phyloP scores from a whole-genome alignment of 2,797 vertebrate species.

The Merluccius polli region DNA sequence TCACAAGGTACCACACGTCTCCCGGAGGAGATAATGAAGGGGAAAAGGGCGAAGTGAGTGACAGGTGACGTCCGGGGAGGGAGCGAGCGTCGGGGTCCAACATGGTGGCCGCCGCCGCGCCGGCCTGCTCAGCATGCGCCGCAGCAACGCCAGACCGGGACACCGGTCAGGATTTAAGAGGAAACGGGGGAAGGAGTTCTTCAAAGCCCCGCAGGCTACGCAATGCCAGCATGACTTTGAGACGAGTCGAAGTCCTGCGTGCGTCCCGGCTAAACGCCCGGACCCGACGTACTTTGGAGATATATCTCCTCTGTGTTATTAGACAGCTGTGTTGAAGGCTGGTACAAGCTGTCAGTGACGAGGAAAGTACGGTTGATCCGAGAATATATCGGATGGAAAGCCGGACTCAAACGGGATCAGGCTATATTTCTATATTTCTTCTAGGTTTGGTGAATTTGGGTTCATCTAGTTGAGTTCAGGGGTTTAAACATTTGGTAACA shows the following conservation, averaged over 20 bases:
- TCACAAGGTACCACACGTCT: not conserved
- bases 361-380: not conserved
- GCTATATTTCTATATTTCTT: not conserved
- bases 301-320: not conserved
- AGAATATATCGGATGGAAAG: not conserved
- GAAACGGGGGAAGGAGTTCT: not conserved
- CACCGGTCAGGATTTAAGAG: not conserved
- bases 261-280: not conserved
- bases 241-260: not conserved
- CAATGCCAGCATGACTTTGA: not conserved
- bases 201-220: not conserved
- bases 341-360: not conserved
- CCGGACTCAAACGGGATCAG: not conserved
- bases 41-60: not conserved
- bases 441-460: not conserved
- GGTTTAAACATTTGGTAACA: not conserved
- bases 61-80: not conserved
- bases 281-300: not conserved
- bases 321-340: not conserved
- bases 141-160: not conserved
- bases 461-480: not conserved
- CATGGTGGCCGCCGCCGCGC: too few relatives aligned
- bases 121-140: not conserved
- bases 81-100: not conserved
- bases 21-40: not conserved